Base-by-base conservation (phyloP, 2,888 invertebrate species). In the Flabesymbios commensalis region DNA sequence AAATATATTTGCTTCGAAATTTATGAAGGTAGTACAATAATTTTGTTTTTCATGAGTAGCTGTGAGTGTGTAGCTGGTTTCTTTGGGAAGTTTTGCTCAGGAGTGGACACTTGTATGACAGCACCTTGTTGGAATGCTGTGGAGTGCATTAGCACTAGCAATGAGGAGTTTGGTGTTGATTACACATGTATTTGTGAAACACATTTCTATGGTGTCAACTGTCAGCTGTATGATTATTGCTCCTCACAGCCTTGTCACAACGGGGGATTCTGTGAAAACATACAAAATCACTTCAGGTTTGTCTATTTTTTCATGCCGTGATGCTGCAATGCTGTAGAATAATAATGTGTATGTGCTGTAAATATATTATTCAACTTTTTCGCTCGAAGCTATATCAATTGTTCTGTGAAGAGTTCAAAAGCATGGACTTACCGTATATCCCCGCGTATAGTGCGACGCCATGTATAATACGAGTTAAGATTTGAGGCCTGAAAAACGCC, bases 1-100 rank as follows among this genome's bases (percentile, higher is more conserved):
- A n/a, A n/a, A n/a, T n/a, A n/a, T n/a, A n/a, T n/a, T n/a, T n/a
- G n/a, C n/a, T n/a, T n/a, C n/a, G n/a, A n/a, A n/a, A n/a, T n/a
- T n/a, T n/a, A n/a, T n/a, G n/a, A n/a, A n/a, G n/a, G n/a, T n/a
- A n/a, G n/a, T n/a, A n/a, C n/a, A n/a, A n/a, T n/a, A n/a, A n/a
- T n/a, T n/a, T n/a, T n/a, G n/a, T n/a, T n/a, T n/a, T n/a, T n/a
- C n/a, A n/a, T n/a, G n/a, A n/a, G n/a, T 55, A 66, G 67, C 29
- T 67, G 67, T 55, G 36, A 59, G 22, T 67, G 67, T 47, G 2
- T 33, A 24, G 57, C 36, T 5, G 64, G 62, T 36, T 67, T 31
- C 47, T 54, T 60, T 5, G 67, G 67, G 10, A 19, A 32, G 17
- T 42, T 36, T 31, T 67, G 67, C 47, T 31, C 55, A 2, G 3